These are phyloP conservation scores for Aldrovandia affinis DNA, from an alignment of 2,797 vertebrate genomes.

Conservation along the genomic window DNA sequence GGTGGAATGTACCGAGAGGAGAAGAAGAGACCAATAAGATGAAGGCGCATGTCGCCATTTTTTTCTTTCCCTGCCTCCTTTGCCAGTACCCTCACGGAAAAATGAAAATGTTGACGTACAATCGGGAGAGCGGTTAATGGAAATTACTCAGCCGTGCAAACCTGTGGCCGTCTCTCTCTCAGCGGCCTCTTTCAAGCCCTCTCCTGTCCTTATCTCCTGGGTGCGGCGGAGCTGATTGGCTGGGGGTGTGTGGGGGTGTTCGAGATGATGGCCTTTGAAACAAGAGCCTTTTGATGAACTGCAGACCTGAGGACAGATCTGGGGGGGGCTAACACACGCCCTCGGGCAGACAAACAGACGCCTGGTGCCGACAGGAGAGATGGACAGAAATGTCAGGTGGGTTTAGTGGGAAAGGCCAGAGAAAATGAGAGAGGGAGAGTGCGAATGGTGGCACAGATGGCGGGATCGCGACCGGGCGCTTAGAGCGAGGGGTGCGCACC, in stretches of 20 bases:
- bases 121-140: constrained; percentile 45
- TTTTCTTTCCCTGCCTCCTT: background rate
- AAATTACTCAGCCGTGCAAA: constrained; percentile 24
- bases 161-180: constrained; percentile 8
- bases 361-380: constrained; percentile 8
- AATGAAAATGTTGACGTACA: constrained; percentile 27
- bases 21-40: constrained; percentile 31
- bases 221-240: constrained; percentile 7
- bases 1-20: background rate
- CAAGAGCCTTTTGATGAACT: constrained; percentile 54
- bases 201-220: background rate
- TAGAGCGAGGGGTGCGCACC: constrained; percentile 8
- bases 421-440: constrained; percentile 39
- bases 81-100: constrained; percentile 30
- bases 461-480: constrained; percentile 38
- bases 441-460: constrained; percentile 53
- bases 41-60: constrained; percentile 34
- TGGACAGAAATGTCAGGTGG: constrained; percentile 52
- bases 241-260: background rate
- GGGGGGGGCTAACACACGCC: constrained; percentile 42
- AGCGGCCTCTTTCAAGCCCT: constrained; percentile 14
- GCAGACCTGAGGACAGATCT: constrained; percentile 55
- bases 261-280: constrained; percentile 40
- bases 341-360: background rate
- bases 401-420: constrained; percentile 40